Conservation (phyloP, 2,888 invertebrate species). For the Apamea crenata region DNA sequence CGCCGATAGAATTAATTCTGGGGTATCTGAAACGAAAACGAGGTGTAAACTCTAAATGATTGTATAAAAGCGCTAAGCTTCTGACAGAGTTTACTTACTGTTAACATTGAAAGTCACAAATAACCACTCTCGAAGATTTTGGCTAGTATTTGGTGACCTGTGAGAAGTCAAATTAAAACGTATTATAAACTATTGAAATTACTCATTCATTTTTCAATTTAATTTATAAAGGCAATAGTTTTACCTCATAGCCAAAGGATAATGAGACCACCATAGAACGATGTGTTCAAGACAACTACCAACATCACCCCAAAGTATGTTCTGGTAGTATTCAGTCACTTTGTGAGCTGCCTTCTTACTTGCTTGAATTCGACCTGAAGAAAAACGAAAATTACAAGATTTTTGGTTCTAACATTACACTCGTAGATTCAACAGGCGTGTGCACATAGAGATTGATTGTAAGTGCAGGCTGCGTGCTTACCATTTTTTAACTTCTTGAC, state of each 20-base stretch:
- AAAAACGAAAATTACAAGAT: neutral
- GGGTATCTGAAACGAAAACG: slow-evolving; percentile 88
- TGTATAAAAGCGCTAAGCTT: neutral
- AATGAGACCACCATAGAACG: slow-evolving; percentile 95
- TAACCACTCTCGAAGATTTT: slow-evolving; percentile 92
- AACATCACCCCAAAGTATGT: slow-evolving; percentile 95
- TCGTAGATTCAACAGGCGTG: neutral
- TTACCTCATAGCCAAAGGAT: slow-evolving; percentile 92
- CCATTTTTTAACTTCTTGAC: slow-evolving; percentile 90
- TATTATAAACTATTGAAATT: neutral
- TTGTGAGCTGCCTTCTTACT: slow-evolving; percentile 91
- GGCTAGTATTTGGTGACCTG: slow-evolving; percentile 91
- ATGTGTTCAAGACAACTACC: slow-evolving; percentile 95
- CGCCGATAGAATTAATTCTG: slow-evolving; percentile 93
- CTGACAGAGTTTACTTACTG: slow-evolving; percentile 81
- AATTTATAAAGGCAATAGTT: neutral
- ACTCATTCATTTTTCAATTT: neutral
- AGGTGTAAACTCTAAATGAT: neutral
- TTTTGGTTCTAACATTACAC: neutral
- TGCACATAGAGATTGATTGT: neutral
- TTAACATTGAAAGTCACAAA: slow-evolving; percentile 90
- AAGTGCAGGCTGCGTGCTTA: slow-evolving; percentile 60
- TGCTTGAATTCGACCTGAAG: slow-evolving; percentile 90
- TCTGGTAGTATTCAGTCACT: slow-evolving; percentile 93
- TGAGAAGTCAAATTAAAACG: neutral